Conservation (phyloP, 2,797 vertebrate species). For the Eutrigla gurnardus region DNA sequence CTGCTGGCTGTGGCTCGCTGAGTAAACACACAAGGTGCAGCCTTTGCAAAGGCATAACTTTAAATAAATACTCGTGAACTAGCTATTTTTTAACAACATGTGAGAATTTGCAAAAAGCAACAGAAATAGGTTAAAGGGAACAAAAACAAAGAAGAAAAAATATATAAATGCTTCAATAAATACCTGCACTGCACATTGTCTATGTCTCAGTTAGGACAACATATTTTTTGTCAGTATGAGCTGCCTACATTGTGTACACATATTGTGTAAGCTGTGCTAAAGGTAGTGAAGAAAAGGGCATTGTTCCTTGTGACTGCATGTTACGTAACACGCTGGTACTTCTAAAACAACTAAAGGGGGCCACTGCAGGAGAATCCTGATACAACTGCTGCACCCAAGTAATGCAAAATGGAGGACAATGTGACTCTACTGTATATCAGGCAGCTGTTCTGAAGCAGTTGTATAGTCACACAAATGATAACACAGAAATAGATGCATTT, state of each 20-base stretch:
- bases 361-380: slow-evolving; percentile 37
- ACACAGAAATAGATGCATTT: background rate
- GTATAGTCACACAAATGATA: slow-evolving; percentile 1
- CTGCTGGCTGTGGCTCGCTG: slow-evolving; percentile 15
- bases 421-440: slow-evolving; percentile 7
- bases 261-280: slow-evolving; percentile 10
- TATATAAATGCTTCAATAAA: background rate
- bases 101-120: slow-evolving; percentile 12
- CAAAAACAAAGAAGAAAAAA: background rate
- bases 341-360: slow-evolving; percentile 47
- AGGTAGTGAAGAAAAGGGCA: slow-evolving; percentile 24
- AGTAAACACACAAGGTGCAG: background rate
- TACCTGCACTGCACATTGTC: background rate
- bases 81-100: background rate
- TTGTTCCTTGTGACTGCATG: slow-evolving; percentile 36
- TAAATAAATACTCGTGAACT: slow-evolving; percentile 15
- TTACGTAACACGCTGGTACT: slow-evolving; percentile 56
- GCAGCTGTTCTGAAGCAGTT: slow-evolving; percentile 20
- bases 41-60: slow-evolving; percentile 4
- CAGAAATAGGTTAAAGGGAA: background rate
- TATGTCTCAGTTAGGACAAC: background rate
- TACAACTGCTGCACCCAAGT: slow-evolving; percentile 32
- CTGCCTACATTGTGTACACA: slow-evolving; percentile 2
- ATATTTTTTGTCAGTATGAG: background rate
- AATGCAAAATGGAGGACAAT: slow-evolving; percentile 38